phyloP scores from a whole-genome alignment of 2,797 vertebrate genomes.

The Morus bassanus region DNA sequence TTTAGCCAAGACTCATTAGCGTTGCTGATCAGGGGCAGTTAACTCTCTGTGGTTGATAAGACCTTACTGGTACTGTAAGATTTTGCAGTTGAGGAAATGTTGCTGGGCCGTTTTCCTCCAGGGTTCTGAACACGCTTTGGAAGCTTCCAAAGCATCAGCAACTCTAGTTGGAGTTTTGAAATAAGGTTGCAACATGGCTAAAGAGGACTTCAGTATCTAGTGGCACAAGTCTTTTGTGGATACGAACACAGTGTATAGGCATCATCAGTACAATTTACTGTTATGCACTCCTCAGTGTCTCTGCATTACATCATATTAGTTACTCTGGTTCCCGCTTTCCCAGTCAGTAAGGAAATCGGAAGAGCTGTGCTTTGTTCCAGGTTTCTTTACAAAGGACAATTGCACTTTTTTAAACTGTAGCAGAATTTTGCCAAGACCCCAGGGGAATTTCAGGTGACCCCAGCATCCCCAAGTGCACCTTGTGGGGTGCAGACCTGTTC shows the following conservation, averaged over 20 bases:
- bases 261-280: background rate
- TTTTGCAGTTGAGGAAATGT: background rate
- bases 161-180: background rate
- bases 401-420: background rate
- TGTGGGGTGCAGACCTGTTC: background rate
- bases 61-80: background rate
- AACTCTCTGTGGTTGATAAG: background rate
- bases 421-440: background rate
- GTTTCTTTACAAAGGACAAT: background rate
- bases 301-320: background rate
- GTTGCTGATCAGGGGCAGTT: background rate
- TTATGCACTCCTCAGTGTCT: background rate
- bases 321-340: background rate
- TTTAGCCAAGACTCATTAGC: background rate
- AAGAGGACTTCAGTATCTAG: background rate
- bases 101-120: no score
- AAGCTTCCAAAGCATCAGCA: background rate
- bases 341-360: background rate
- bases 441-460: background rate
- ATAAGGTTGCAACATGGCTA: background rate
- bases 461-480: background rate
- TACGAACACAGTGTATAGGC: background rate
- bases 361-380: background rate
- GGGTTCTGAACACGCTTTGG: background rate
- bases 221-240: background rate